Evolutionary conservation across 2,797 vertebrate genomes (phyloP).

Genomic region (Lacerta agilis): DNA sequence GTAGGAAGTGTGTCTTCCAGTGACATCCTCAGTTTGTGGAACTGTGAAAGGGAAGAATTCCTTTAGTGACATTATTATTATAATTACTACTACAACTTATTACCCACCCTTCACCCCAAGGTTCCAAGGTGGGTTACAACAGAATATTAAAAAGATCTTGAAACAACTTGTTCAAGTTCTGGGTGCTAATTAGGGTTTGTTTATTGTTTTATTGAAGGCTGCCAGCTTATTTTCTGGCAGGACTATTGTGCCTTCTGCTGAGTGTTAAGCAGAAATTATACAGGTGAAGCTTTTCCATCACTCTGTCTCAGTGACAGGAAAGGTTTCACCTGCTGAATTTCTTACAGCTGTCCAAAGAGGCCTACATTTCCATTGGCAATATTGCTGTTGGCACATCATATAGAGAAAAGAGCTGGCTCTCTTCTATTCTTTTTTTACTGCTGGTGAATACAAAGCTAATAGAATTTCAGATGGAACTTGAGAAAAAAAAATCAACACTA

Average conservation of each 20-base stretch:
- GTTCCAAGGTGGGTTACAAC: no score
- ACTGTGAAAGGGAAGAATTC: constrained; percentile 10
- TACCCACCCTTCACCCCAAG: no score
- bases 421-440: not conserved
- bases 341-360: not conserved
- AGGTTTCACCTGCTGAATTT: not conserved
- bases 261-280: not conserved
- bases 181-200: not conserved
- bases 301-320: not conserved
- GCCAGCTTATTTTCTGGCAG: not conserved
- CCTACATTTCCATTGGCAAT: no score
- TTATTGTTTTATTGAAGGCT: not conserved
- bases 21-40: constrained; percentile 30
- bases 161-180: not conserved
- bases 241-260: not conserved
- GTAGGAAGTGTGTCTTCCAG: constrained; percentile 28
- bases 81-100: no score
- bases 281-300: not conserved
- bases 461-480: not conserved
- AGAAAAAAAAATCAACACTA: no score
- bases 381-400: not conserved
- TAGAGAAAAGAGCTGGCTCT: not conserved
- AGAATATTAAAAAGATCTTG: no score
- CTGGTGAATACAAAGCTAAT: not conserved
- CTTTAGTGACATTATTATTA: not conserved